These are phyloP conservation scores for Channallabes apus DNA, from an alignment of 2,797 vertebrate genomes.

Conservation along the genomic window DNA sequence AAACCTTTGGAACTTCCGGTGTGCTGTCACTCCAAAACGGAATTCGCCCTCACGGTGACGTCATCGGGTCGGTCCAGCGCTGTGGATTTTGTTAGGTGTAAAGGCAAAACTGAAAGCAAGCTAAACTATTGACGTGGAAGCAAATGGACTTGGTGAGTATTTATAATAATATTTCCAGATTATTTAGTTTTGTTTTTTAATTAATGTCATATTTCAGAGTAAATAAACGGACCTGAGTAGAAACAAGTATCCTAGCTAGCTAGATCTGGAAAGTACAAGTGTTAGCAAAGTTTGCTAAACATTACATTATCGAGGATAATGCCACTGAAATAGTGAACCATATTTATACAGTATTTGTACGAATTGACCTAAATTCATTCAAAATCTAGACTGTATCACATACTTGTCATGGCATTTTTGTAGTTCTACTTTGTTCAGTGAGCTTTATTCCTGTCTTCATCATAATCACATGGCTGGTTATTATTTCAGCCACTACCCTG, in stretches of 20 bases:
- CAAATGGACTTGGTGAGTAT: slow-evolving; percentile 12
- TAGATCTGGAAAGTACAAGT: background rate
- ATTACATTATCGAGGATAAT: background rate
- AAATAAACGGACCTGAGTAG: background rate
- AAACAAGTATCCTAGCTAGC: background rate
- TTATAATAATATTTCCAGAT: background rate
- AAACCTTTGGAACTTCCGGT: slow-evolving; percentile 17
- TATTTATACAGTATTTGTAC: background rate
- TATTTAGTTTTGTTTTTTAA: background rate
- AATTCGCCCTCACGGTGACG: background rate
- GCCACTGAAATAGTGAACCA: background rate
- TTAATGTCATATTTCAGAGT: background rate
- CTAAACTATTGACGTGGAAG: background rate
- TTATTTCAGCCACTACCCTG: too few species aligned
- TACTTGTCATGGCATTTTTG: background rate
- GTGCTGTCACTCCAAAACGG: background rate
- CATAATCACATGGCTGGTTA: background rate
- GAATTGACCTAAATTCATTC: background rate
- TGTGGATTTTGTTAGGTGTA: background rate
- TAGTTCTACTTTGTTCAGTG: background rate
- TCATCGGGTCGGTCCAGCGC: background rate
- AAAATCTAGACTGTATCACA: background rate
- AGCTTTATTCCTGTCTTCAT: background rate
- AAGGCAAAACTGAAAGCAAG: background rate
- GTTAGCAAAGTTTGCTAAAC: background rate